Conservation (phyloP, 2,888 invertebrate species). For the Dicyrtomina minuta region DNA sequence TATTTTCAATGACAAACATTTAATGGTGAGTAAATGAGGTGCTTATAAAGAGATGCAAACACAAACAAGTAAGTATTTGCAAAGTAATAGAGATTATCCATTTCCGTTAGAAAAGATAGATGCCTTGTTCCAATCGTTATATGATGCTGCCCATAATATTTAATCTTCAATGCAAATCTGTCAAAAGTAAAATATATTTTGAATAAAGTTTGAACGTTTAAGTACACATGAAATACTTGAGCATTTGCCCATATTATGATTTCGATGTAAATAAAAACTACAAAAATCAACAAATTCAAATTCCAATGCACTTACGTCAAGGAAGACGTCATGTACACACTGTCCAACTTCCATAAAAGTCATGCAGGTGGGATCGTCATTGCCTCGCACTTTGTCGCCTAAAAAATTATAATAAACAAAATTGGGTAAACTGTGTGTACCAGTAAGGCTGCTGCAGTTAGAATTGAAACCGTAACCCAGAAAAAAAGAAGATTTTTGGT, state of each 20-base stretch:
- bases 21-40: constrained; percentile 4
- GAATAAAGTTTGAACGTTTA: no score
- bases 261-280: no score
- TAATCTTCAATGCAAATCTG: constrained; percentile 35
- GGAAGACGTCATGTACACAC: constrained; percentile 50
- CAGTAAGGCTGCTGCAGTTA: neutral
- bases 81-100: no score
- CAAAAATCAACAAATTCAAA: no score
- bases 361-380: constrained; percentile 47
- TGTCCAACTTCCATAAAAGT: constrained; percentile 49
- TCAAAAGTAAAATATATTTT: neutral
- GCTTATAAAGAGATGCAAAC: no score
- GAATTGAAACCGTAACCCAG: neutral
- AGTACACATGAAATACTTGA: neutral
- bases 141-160: neutral
- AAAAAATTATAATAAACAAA: neutral
- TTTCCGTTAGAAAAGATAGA: no score
- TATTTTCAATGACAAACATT: constrained; percentile 36
- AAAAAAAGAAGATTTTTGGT: neutral
- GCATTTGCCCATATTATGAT: no score
- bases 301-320: constrained; percentile 40
- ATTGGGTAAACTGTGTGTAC: neutral
- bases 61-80: no score
- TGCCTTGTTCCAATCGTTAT: neutral
- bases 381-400: constrained; percentile 46